A percentile compares a stretch with the other conserved stretches of the same genome.
Conservation (phyloP, 37 sponge, comb jelly and placozoan genomes). For the Oscarella lobularis region DNA sequence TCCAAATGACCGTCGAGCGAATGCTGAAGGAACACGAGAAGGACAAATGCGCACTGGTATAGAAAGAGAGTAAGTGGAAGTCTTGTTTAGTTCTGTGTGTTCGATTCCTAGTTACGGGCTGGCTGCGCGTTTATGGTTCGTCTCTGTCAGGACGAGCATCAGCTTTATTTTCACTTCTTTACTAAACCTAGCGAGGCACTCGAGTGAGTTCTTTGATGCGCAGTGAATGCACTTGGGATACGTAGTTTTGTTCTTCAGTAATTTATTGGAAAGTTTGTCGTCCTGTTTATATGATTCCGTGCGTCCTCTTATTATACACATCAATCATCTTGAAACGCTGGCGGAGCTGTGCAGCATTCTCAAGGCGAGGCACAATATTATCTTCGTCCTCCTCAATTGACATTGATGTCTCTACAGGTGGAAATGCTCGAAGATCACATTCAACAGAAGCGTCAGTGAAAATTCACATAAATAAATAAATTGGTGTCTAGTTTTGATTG, state of each 20-base stretch:
- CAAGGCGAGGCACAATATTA: constrained; percentile 33
- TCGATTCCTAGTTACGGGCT: constrained; percentile 40
- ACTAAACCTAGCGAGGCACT: constrained; percentile 35
- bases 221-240: background rate
- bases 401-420: constrained; percentile 23
- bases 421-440: constrained; percentile 80
- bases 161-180: constrained; percentile 85
- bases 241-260: constrained; percentile 28
- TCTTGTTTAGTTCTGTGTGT: background rate
- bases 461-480: background rate
- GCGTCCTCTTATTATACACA: constrained; percentile 79
- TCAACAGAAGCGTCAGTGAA: constrained; percentile 35
- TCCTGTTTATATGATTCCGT: constrained; percentile 70
- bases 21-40: constrained; percentile 35
- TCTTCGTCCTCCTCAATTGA: background rate
- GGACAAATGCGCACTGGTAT: constrained; percentile 18
- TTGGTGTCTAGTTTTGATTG: background rate
- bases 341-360: constrained; percentile 87
- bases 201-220: constrained; percentile 28
- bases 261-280: constrained; percentile 71
- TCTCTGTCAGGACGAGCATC: constrained; percentile 87
- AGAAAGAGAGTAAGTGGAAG: background rate
- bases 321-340: constrained; percentile 85
- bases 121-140: constrained; percentile 79
- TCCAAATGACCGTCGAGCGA: constrained; percentile 30